Conservation (phyloP, 1,140 invertebrate genomes). For the Schlechtendalia chinensis region DNA sequence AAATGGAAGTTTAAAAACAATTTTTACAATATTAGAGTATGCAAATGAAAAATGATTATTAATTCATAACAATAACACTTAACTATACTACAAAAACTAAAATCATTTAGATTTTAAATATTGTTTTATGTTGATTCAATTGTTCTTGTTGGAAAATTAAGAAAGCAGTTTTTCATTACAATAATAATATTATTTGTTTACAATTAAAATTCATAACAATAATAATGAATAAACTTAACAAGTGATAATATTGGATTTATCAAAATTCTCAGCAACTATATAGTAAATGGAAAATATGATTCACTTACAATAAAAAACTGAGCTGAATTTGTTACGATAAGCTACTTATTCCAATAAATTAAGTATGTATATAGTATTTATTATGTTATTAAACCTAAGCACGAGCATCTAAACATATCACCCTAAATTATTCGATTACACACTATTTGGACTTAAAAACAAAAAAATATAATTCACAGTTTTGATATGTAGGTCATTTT, state of each 20-base stretch:
- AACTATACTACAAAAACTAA: too few relatives aligned
- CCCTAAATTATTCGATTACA: not conserved
- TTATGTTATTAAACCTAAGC: not conserved
- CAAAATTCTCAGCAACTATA: not conserved
- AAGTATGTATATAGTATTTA: conserved; percentile 16
- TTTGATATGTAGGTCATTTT: conserved; percentile 39
- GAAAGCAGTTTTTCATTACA: not conserved
- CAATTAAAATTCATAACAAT: conserved; percentile 7
- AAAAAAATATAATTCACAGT: conserved; percentile 6
- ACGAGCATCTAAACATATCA: conserved; percentile 11
- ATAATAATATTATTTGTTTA: not conserved
- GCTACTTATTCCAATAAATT: not conserved
- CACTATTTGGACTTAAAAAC: not conserved
- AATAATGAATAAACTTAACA: conserved; percentile 36
- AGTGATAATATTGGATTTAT: conserved; percentile 4
- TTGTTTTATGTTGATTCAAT: conserved; percentile 13
- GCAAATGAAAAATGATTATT: not conserved
- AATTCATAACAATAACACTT: not conserved
- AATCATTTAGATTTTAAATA: not conserved
- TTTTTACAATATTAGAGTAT: not conserved
- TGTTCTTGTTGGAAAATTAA: not conserved
- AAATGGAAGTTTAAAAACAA: not conserved
- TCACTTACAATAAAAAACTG: conserved; percentile 5
- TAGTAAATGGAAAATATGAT: conserved; percentile 9
- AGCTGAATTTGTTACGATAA: not conserved